A percentile compares a stretch with the other conserved stretches of the same genome.
Conservation (phyloP, 2,113 vertebrate genomes). For the cattle (Bos taurus) region ARS-UCD2.0 NC_037333.1:113270501-113271000, state of each 20-base stretch:
- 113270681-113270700: background rate
- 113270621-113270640: background rate
- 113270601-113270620: background rate
- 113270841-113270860: background rate
- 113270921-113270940: background rate
- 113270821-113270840: background rate
- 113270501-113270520: background rate
- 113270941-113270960: background rate
- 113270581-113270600: background rate
- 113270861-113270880: background rate
- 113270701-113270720: background rate
- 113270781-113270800: background rate
- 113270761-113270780: background rate
- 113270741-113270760: background rate
- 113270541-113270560: rapidly evolving
- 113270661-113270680: background rate
- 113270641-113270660: background rate
- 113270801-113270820: background rate
- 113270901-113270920: background rate
- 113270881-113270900: background rate
- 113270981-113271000: background rate
- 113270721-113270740: background rate
- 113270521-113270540: background rate
- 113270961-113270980: too few species aligned
- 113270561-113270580: background rate